Evolutionary conservation across 2,888 invertebrate species (phyloP).

Genomic region (Oegoconia quadripuncta): DNA sequence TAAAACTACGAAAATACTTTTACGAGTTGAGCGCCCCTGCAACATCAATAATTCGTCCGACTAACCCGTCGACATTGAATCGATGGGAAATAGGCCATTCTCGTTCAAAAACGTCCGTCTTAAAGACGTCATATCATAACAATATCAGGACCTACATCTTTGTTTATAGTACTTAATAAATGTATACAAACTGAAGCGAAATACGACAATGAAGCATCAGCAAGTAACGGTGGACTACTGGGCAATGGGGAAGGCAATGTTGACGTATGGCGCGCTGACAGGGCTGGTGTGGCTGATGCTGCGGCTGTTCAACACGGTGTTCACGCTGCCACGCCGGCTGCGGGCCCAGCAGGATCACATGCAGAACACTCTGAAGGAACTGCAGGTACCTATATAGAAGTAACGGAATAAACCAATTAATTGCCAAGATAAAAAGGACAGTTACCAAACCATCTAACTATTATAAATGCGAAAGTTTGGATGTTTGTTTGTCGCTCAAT

Average conservation of each 20-base stretch:
- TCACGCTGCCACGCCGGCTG: slow-evolving; percentile 81
- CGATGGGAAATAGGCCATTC: slow-evolving; percentile 63
- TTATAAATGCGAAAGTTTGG: too few relatives aligned
- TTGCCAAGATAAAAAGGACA: too few relatives aligned
- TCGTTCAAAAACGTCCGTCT: slow-evolving; percentile 20
- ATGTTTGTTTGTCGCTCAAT: too few relatives aligned
- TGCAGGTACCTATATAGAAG: slow-evolving; percentile 57
- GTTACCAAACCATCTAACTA: too few relatives aligned
- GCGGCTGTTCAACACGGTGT: slow-evolving; percentile 81
- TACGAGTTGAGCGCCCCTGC: slow-evolving; percentile 43
- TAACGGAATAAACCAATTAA: too few relatives aligned
- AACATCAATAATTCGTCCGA: slow-evolving; percentile 62
- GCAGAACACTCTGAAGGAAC: slow-evolving; percentile 68
- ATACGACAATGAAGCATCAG: slow-evolving; percentile 80
- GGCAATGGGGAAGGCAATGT: slow-evolving; percentile 82
- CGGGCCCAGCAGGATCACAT: slow-evolving; percentile 74
- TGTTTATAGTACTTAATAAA: too few relatives aligned
- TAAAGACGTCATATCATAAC: neutral
- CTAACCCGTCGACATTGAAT: slow-evolving; percentile 39
- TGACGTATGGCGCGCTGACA: slow-evolving; percentile 80
- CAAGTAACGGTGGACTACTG: slow-evolving; percentile 83
- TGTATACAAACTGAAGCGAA: too few relatives aligned
- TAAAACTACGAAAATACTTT: too few relatives aligned
- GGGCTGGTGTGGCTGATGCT: slow-evolving; percentile 82
- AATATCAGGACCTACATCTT: too few relatives aligned